Percentiles rank a stretch among this genome's conserved stretches.
Evolutionary conservation across 1,140 invertebrate genomes (phyloP).

Genomic region (Nephotettix cincticeps): DNA sequence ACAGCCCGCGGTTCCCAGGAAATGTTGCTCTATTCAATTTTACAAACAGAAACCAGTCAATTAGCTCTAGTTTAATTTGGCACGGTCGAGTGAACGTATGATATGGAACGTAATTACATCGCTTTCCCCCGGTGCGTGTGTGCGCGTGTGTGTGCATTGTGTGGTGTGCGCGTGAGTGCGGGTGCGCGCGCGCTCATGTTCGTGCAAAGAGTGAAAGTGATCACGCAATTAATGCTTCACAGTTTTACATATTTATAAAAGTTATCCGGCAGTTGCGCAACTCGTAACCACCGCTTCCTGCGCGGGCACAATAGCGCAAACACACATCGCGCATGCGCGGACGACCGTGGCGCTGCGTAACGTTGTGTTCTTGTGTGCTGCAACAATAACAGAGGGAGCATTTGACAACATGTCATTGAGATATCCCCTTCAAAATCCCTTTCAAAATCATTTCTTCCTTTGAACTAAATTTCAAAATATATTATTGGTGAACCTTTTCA

Average conservation of each 20-base stretch:
- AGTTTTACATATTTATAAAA: constrained; percentile 23
- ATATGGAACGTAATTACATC: constrained; percentile 15
- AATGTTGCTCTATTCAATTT: constrained; percentile 19
- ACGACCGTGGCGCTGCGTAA: too few relatives aligned
- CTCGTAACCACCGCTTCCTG: constrained; percentile 9
- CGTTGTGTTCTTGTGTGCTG: too few relatives aligned
- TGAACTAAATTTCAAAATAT: too few relatives aligned
- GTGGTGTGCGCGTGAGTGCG: not conserved
- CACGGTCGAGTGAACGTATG: constrained; percentile 17
- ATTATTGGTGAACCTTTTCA: too few relatives aligned
- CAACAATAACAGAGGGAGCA: too few relatives aligned
- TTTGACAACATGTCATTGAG: too few relatives aligned
- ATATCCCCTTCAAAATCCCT: too few relatives aligned
- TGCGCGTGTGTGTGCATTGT: constrained; percentile 7
- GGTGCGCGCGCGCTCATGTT: not conserved
- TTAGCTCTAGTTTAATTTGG: constrained; percentile 19
- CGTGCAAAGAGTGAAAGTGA: constrained; percentile 14
- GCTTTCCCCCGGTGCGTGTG: not conserved
- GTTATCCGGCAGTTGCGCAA: not conserved
- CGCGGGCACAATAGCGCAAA: too few relatives aligned
- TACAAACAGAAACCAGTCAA: constrained; percentile 21
- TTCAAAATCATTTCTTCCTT: too few relatives aligned
- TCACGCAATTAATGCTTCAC: constrained; percentile 19
- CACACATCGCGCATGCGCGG: too few relatives aligned
- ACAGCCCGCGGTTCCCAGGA: constrained; percentile 11